Evolutionary conservation across 2,113 vertebrate genomes (phyloP).

Genomic region (Copsychus sechellarum): DNA sequence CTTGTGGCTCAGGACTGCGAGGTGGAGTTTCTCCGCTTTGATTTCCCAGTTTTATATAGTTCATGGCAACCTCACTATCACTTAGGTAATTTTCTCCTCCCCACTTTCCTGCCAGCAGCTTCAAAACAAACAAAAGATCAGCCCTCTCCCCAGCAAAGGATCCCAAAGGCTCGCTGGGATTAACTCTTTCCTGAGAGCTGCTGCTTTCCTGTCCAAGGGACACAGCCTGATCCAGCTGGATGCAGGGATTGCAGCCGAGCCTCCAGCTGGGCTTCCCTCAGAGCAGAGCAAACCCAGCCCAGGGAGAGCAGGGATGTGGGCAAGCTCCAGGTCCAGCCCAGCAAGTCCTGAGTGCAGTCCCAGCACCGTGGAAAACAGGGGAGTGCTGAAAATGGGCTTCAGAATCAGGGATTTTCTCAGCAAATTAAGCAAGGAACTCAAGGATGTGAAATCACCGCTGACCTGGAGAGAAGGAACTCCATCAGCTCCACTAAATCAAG

Average conservation of each 20-base stretch:
- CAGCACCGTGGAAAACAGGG: fast-evolving
- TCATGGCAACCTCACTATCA: constrained; percentile 57
- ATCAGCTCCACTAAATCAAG: neutral
- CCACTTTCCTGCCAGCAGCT: constrained; percentile 54
- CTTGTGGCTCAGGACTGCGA: constrained; percentile 15
- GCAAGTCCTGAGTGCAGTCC: fast-evolving
- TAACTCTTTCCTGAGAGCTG: constrained; percentile 66
- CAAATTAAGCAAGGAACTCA: constrained; percentile 1
- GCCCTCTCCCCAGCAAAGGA: constrained; percentile 52
- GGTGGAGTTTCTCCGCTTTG: constrained; percentile 56
- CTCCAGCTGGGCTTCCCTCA: neutral
- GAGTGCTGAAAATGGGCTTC: neutral
- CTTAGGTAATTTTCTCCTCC: constrained; percentile 70
- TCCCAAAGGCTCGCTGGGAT: neutral
- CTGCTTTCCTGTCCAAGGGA: neutral
- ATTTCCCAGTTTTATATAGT: constrained; percentile 42
- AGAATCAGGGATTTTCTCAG: neutral
- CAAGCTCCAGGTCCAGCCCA: neutral
- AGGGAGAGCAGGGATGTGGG: neutral
- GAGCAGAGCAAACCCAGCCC: neutral
- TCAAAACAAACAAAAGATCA: constrained; percentile 58
- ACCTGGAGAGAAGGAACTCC: neutral
- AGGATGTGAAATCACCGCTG: neutral
- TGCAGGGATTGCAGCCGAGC: neutral
- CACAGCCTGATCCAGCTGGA: neutral